Evolutionary conservation across 2,888 invertebrate species (phyloP).

Genomic region (Labia minor): DNA sequence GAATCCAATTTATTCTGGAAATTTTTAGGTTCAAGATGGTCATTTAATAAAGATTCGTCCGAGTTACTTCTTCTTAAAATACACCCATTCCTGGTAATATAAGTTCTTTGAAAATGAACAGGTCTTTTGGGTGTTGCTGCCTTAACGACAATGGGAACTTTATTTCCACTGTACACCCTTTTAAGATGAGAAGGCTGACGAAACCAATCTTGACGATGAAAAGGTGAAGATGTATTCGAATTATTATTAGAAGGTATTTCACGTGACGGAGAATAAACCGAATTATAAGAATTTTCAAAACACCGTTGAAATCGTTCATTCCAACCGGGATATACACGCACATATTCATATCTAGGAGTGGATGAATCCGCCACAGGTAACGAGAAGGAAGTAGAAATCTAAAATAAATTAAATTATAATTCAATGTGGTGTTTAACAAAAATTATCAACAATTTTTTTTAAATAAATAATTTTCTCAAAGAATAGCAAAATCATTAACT

Average conservation of each 20-base stretch:
- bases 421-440: too few species aligned
- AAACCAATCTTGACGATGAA: constrained; percentile 44
- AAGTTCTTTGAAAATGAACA: constrained; percentile 23
- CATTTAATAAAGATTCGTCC: constrained; percentile 35
- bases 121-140: background rate
- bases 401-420: constrained; percentile 22
- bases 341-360: constrained; percentile 44
- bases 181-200: constrained; percentile 35
- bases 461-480: too few species aligned
- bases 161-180: constrained; percentile 25
- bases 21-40: constrained; percentile 20
- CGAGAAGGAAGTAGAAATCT: constrained; percentile 42
- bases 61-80: constrained; percentile 35
- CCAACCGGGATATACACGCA: constrained; percentile 54
- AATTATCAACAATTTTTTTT: too few species aligned
- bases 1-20: constrained; percentile 20
- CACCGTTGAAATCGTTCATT: constrained; percentile 39
- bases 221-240: constrained; percentile 32
- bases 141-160: constrained; percentile 18
- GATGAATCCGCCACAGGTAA: constrained; percentile 34
- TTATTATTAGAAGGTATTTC: background rate
- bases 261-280: constrained; percentile 26
- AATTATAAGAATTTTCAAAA: constrained; percentile 27
- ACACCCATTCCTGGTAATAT: constrained; percentile 24
- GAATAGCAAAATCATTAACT: too few species aligned